These are phyloP conservation scores for Halocynthia roretzi DNA, from an alignment of 23 tunicate genomes.

Conservation along the genomic window DNA sequence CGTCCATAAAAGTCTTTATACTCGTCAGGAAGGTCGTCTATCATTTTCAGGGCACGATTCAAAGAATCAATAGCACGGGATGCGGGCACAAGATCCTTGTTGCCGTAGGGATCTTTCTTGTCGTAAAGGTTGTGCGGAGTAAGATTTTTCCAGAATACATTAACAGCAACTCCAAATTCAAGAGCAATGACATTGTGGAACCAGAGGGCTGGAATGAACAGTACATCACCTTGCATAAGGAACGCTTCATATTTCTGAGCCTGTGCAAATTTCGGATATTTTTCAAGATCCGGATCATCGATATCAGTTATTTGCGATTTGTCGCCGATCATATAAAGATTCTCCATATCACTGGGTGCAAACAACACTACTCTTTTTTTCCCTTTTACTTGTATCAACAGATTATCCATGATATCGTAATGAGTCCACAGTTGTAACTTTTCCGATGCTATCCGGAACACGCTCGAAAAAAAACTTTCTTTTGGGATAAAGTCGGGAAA, in stretches of 20 bases:
- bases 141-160: constrained; percentile 90
- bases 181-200: constrained; percentile 86
- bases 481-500: constrained; percentile 54
- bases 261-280: constrained; percentile 57
- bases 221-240: constrained; percentile 67
- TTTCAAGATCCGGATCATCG: constrained; percentile 49
- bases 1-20: constrained; percentile 93
- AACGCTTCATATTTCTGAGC: constrained; percentile 44
- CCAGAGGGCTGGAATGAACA: constrained; percentile 97
- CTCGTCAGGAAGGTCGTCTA: constrained; percentile 56
- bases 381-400: constrained; percentile 79
- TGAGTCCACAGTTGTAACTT: constrained; percentile 96
- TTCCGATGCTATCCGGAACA: constrained; percentile 76
- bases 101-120: constrained; percentile 85
- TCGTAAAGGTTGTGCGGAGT: constrained; percentile 38
- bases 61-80: constrained; percentile 62
- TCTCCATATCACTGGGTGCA: constrained; percentile 74
- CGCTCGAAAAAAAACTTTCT: constrained; percentile 80
- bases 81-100: constrained; percentile 89
- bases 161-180: constrained; percentile 89
- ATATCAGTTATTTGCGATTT: constrained; percentile 65
- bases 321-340: constrained; percentile 78
- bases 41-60: constrained; percentile 53
- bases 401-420: constrained; percentile 79
- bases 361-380: constrained; percentile 71